Base-by-base conservation (phyloP, 2,797 vertebrate species). In the Fundulus diaphanus region DNA sequence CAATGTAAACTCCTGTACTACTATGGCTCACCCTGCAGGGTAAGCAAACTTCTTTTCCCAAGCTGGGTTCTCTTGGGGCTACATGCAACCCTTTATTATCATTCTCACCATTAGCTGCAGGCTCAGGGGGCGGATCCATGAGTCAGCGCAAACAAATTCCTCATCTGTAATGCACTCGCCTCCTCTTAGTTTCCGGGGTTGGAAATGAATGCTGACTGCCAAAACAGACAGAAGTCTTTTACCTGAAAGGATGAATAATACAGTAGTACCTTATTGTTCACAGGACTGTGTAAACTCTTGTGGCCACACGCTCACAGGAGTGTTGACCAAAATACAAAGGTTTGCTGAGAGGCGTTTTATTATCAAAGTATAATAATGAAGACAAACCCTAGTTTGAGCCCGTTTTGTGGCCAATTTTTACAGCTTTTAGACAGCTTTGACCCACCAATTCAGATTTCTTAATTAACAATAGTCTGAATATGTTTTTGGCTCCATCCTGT, bases 121-220 rank as follows among this genome's bases (percentile, higher is more conserved):
- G 77, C 84, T 86, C 70, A 74, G 82, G 86, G 83, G 87, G 70
- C 44, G 74, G 82, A 87, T 77, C 70, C 76, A 82, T 90, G 89
- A 93, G 89, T 93, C 89, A 90, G 86, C 75, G 16, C 81, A 83
- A 87, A 79, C 83, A 83, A 85, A 90, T 84, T 84, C 76, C 78
- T 84, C 42, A 5, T 74, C 73, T 85, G 79, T 73, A 80, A 88
- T 86, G 78, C 68, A 46, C 78, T 85, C 49, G 35, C 68, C 84
- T 82, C 72, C 2, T 27, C 84, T 81, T 29, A 0, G 54, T 88
- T 87, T 87, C 88, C n/a, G 22, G 70, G 77, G 29, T 83, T 70
- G 73, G n/a, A 81, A 76, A 72, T 82, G 68, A 78, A 76, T 74
- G 73, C 78, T 65, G 13, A n/a, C 42, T 54, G 65, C 66, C 76